Evolutionary conservation across 2,113 vertebrate species (phyloP).

Genomic region (Mohoua ochrocephala): DNA sequence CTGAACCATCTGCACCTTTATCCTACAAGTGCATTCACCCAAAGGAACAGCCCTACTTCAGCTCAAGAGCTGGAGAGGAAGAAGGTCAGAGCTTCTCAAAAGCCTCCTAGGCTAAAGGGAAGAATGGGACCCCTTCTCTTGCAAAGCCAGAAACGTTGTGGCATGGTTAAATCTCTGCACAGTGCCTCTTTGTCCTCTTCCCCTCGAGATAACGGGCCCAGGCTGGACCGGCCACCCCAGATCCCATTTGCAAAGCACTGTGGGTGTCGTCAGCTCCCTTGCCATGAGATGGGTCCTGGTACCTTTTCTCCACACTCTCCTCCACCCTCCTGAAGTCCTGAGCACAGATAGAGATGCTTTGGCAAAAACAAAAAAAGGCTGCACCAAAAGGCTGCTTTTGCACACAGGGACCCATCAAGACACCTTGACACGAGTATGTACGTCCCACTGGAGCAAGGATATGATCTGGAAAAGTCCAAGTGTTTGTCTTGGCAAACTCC

Average conservation of each 20-base stretch:
- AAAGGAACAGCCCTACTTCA: neutral
- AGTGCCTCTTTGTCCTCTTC: neutral
- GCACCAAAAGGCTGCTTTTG: neutral
- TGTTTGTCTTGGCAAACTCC: neutral
- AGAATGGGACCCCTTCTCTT: neutral
- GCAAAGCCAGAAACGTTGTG: neutral
- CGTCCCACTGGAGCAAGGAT: neutral
- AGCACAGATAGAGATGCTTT: neutral
- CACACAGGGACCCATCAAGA: neutral
- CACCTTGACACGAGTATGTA: fast-evolving
- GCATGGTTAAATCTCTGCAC: neutral
- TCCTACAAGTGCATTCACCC: neutral
- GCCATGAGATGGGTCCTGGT: neutral
- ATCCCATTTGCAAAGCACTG: neutral
- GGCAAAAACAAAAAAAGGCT: neutral
- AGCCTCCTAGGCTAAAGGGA: neutral
- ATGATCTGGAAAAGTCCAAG: neutral
- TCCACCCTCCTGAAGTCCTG: neutral
- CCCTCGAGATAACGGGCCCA: neutral
- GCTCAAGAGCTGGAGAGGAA: neutral
- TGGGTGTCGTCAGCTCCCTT: neutral
- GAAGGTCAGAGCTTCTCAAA: neutral
- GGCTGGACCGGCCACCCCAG: neutral
- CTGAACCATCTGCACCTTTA: neutral
- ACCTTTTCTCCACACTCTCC: neutral